Conservation (phyloP, 2,888 invertebrate genomes). For the Cosmia trapezina region DNA sequence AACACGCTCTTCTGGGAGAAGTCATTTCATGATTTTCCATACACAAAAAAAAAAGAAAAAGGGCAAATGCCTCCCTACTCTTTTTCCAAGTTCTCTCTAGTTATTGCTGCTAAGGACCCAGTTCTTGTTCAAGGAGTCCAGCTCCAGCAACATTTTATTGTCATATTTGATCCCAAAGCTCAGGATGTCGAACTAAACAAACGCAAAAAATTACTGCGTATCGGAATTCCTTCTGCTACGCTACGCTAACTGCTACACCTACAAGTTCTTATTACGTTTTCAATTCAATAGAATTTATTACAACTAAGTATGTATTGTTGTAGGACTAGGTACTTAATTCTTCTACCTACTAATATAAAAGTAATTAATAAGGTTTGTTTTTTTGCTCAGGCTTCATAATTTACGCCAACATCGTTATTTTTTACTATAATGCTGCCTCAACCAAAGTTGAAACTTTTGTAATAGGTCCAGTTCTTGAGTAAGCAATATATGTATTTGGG, state of each 20-base stretch:
- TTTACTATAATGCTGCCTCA: slow-evolving; percentile 23
- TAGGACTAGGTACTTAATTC: slow-evolving; percentile 3
- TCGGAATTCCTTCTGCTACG: slow-evolving; percentile 2
- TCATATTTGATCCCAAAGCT: not conserved
- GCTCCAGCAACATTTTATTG: no score
- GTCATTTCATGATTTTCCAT: no score
- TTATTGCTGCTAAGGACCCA: no score
- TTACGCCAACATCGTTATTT: slow-evolving; percentile 39
- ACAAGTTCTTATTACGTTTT: slow-evolving; percentile 1
- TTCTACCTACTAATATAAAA: no score
- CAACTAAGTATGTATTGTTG: not conserved
- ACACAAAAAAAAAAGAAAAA: no score
- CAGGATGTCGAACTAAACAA: not conserved
- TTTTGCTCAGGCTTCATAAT: slow-evolving; percentile 19
- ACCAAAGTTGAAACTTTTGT: slow-evolving; percentile 24
- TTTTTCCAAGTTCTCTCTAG: no score
- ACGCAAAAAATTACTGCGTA: not conserved
- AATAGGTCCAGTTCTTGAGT: slow-evolving; percentile 3
- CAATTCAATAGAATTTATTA: slow-evolving; percentile 21
- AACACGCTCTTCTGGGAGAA: no score
- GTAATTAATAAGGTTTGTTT: slow-evolving; percentile 5
- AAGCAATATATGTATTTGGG: slow-evolving; percentile 26
- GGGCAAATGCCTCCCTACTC: no score
- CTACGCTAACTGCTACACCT: slow-evolving; percentile 5
- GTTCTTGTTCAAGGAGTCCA: no score